A percentile compares a stretch with the other conserved stretches of the same genome.
phyloP scores from a whole-genome alignment of 1,140 invertebrate genomes.

The Manduca sexta region DNA sequence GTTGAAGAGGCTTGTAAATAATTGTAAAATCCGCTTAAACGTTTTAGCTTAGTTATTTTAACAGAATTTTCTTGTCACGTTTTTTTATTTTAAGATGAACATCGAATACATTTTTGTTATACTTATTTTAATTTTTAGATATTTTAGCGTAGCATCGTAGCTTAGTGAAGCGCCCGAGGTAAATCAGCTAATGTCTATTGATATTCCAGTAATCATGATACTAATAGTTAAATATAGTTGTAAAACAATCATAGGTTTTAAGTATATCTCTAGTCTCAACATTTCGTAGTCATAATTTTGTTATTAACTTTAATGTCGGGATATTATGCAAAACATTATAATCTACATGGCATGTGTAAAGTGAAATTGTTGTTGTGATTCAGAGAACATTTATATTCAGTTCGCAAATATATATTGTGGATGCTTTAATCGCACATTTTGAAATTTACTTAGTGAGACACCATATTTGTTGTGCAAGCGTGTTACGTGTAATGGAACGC shows the following conservation, averaged over 20 bases:
- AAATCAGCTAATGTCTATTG: conserved; percentile 23
- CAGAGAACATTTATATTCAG: background rate
- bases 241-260: conserved; percentile 39
- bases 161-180: conserved; percentile 10
- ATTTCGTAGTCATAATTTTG: conserved; percentile 56
- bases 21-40: conserved; percentile 25
- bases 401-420: conserved; percentile 23
- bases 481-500: background rate
- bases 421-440: conserved; percentile 61
- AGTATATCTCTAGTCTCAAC: conserved; percentile 63
- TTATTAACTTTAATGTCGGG: conserved; percentile 24
- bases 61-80: conserved; percentile 5
- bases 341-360: conserved; percentile 4
- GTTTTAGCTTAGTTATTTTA: conserved; percentile 21
- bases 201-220: conserved; percentile 27
- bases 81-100: conserved; percentile 15
- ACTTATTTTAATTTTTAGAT: conserved; percentile 13
- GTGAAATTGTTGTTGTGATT: background rate
- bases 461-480: conserved; percentile 38
- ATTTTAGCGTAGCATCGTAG: conserved; percentile 2
- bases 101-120: conserved; percentile 28
- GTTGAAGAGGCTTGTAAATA: conserved; percentile 59
- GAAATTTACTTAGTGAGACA: conserved; percentile 34
- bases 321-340: background rate
- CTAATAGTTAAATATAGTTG: conserved; percentile 32